Percentiles rank a stretch among this genome's conserved stretches.
phyloP scores from a whole-genome alignment of 1,140 invertebrate genomes.

The Aphaenogaster floridana region DNA sequence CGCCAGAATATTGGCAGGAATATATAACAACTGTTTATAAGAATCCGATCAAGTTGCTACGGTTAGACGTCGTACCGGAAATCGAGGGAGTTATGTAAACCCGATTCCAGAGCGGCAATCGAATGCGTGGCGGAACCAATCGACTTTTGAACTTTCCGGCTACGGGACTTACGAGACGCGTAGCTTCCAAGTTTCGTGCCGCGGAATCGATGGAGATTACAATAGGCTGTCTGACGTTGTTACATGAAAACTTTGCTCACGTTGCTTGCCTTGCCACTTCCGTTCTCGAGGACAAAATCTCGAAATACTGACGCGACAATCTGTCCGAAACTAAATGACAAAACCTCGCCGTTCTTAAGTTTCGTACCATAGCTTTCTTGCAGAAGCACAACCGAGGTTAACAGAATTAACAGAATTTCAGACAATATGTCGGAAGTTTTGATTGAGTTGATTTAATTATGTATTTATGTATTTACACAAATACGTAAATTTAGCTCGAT shows the following conservation, averaged over 20 bases:
- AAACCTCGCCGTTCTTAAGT: conserved; percentile 19
- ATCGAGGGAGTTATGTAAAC: conserved; percentile 59
- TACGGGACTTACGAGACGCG: conserved; percentile 50
- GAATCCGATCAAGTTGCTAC: conserved; percentile 36
- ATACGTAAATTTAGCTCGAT: neutral
- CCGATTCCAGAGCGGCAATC: conserved; percentile 29
- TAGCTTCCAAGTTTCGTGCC: conserved; percentile 44
- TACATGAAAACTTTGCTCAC: conserved; percentile 41
- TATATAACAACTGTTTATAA: conserved; percentile 44
- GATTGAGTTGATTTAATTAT: neutral
- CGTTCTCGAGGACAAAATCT: conserved; percentile 32
- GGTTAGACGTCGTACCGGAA: conserved; percentile 18
- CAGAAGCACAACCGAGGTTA: neutral
- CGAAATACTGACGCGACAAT: conserved; percentile 26
- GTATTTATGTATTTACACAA: conserved; percentile 4
- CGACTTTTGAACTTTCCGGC: conserved; percentile 66
- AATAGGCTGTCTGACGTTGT: conserved; percentile 40
- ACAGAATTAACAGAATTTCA: neutral
- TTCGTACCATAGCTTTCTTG: neutral
- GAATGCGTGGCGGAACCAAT: conserved; percentile 52
- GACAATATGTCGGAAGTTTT: conserved; percentile 1
- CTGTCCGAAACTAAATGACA: conserved; percentile 21
- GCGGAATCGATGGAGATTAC: conserved; percentile 63
- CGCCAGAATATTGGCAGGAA: neutral
- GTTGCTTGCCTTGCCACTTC: conserved; percentile 14